These are phyloP conservation scores for Meandrina meandrites DNA, from an alignment of 92 coral and sea anemone species.

Conservation along the genomic window DNA sequence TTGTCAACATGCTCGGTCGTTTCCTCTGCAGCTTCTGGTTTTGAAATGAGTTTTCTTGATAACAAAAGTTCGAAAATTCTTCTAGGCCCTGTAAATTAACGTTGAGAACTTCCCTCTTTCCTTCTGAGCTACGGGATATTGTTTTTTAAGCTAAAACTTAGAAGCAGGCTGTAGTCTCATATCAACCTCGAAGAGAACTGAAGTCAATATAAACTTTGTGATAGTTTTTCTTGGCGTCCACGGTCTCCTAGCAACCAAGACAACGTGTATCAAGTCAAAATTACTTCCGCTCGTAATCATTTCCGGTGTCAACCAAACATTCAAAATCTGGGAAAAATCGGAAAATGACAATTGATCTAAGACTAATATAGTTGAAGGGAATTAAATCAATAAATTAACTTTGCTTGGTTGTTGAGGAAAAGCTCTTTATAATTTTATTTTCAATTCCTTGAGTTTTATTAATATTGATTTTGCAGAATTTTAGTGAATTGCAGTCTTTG, in stretches of 20 bases:
- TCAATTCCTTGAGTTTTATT: background rate
- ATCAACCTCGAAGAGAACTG: background rate
- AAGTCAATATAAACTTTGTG: slow-evolving; percentile 1
- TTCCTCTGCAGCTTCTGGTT: background rate
- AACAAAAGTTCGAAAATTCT: background rate
- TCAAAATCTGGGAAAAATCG: background rate
- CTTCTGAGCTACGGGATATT: background rate
- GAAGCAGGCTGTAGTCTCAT: background rate
- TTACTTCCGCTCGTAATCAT: slow-evolving; percentile 12
- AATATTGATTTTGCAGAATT: background rate
- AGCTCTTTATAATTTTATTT: background rate
- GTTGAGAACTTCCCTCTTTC: background rate
- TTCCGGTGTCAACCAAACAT: slow-evolving; percentile 16
- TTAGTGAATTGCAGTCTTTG: background rate
- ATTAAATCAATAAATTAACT: background rate
- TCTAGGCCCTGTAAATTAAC: background rate
- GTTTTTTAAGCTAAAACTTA: background rate
- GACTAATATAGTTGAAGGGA: no score
- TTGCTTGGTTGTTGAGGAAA: background rate
- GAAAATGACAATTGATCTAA: background rate
- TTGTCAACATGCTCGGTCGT: slow-evolving; percentile 71
- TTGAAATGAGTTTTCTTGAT: background rate
- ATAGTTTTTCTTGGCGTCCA: slow-evolving; percentile 10
- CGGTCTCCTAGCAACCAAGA: slow-evolving; percentile 34
- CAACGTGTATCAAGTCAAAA: background rate